phyloP scores from a whole-genome alignment of 2,888 invertebrate genomes.

The Boloria selene region DNA sequence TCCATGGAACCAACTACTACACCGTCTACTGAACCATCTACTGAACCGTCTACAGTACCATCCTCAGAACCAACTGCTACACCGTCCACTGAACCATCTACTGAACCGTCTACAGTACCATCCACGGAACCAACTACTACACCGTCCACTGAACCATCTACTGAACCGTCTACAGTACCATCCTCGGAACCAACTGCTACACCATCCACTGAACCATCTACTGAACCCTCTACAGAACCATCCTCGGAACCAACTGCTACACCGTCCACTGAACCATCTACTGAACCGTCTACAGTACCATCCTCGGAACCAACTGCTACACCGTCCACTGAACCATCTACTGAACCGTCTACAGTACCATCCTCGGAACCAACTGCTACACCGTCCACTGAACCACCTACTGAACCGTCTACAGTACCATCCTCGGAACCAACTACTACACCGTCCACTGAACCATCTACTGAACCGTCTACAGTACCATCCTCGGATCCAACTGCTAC shows the following conservation, averaged over 20 bases:
- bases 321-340: not conserved
- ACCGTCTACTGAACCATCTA: not conserved
- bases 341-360: not conserved
- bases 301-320: not conserved
- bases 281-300: not conserved
- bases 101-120: conserved; percentile 9
- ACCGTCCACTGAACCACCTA: not conserved
- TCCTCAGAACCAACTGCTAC: not conserved
- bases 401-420: not conserved
- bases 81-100: not conserved
- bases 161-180: not conserved
- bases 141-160: conserved; percentile 1
- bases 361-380: conserved; percentile 9
- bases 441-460: not conserved
- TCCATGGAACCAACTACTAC: not conserved
- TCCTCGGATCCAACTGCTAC: conserved; percentile 14
- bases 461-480: conserved; percentile 7
- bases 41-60: conserved; percentile 2
- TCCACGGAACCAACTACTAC: conserved; percentile 14
- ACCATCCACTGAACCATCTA: not conserved
- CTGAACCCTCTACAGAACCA: not conserved
- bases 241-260: not conserved
- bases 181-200: not conserved
- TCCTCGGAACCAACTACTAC: not conserved
- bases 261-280: conserved; percentile 12